Conservation (phyloP, 2,113 vertebrate species). For the Setophaga petechia region DNA sequence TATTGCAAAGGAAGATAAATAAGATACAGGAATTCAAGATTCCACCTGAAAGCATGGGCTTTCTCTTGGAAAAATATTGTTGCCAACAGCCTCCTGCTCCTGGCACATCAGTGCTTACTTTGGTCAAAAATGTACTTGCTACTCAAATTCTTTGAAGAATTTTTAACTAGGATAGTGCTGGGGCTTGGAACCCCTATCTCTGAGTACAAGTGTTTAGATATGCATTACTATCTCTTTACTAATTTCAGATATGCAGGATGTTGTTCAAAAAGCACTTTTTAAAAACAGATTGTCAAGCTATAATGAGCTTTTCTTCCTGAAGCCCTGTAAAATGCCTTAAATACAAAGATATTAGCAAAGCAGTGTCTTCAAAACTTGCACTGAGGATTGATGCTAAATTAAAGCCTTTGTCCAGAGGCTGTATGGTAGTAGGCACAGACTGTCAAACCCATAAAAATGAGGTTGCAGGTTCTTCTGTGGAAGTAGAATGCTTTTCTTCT, state of each 20-base stretch:
- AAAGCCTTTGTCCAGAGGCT: slow-evolving; percentile 2
- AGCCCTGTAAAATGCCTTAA: background rate
- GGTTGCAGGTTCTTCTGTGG: background rate
- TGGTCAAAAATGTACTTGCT: background rate
- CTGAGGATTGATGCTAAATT: background rate
- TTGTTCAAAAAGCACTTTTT: background rate
- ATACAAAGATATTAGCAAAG: background rate
- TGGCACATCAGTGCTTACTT: background rate
- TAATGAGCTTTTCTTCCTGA: background rate
- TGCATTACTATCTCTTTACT: background rate
- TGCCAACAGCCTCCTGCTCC: background rate
- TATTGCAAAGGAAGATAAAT: background rate
- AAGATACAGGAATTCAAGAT: background rate
- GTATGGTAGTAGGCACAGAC: background rate
- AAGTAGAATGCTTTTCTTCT: background rate
- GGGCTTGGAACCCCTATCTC: background rate
- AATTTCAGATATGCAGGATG: background rate
- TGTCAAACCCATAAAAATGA: background rate
- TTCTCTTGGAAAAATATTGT: background rate
- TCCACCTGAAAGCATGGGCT: background rate
- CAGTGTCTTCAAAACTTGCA: background rate
- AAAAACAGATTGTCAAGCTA: background rate
- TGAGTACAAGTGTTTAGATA: background rate
- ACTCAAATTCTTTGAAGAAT: background rate
- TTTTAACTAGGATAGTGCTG: background rate